phyloP scores from a whole-genome alignment of 2,888 invertebrate genomes.

The Pseudeuparius sepicola region DNA sequence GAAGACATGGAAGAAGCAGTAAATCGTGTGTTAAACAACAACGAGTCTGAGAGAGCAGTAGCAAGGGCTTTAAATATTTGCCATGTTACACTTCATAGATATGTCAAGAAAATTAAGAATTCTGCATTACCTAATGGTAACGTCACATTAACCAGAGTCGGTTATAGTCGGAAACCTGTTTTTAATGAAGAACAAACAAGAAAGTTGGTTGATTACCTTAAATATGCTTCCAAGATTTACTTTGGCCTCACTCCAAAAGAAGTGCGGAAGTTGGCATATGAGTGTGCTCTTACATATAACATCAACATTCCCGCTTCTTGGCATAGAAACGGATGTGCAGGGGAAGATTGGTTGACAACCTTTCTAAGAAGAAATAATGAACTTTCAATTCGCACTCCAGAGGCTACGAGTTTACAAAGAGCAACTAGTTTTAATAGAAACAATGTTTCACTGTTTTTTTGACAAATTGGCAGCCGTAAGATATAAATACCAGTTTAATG shows the following conservation, averaged over 20 bases:
- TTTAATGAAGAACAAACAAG: too few species aligned
- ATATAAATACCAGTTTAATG: conserved; percentile 8
- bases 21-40: too few species aligned
- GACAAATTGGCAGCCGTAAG: conserved; percentile 7
- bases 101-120: too few species aligned
- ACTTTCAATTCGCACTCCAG: conserved; percentile 13
- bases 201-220: conserved; percentile 12
- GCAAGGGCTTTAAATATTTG: too few species aligned
- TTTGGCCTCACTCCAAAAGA: conserved; percentile 13
- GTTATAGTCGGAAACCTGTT: too few species aligned
- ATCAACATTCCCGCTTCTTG: conserved; percentile 12
- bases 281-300: conserved; percentile 10
- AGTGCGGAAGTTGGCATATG: conserved; percentile 13
- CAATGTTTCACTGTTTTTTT: conserved; percentile 7
- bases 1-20: too few species aligned
- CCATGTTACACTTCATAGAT: too few species aligned
- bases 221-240: conserved; percentile 10
- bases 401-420: too few species aligned
- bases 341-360: conserved; percentile 13
- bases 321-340: conserved; percentile 5
- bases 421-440: conserved; percentile 1
- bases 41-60: too few species aligned
- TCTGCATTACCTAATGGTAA: too few species aligned
- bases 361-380: conserved; percentile 13
- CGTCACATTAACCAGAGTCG: too few species aligned